Evolutionary conservation across 2,888 invertebrate genomes (phyloP).

Genomic region (Sepiola atlantica): DNA sequence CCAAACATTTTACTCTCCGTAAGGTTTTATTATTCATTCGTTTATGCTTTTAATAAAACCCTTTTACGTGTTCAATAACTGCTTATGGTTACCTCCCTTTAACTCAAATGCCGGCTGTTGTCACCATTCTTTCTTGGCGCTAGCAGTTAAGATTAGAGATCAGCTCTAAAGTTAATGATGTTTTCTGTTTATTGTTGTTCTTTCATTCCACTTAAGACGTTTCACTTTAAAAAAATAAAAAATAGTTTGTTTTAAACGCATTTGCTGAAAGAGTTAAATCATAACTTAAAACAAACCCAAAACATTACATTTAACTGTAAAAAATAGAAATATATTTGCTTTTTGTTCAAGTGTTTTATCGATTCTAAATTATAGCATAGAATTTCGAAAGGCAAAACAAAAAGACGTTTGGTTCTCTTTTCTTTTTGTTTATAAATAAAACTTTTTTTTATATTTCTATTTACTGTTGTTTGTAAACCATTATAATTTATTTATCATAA

Average conservation of each 20-base stretch:
- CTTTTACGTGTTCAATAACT: background rate
- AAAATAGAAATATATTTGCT: background rate
- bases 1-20: too few relatives aligned
- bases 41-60: background rate
- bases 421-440: background rate
- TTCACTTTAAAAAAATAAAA: background rate
- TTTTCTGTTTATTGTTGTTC: background rate
- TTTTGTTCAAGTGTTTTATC: background rate
- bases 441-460: background rate
- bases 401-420: background rate
- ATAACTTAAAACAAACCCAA: background rate
- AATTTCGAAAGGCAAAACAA: background rate
- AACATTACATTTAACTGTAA: too few relatives aligned
- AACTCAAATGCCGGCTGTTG: background rate
- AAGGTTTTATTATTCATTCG: background rate
- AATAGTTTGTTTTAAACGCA: background rate
- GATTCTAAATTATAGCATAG: background rate
- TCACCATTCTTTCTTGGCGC: background rate
- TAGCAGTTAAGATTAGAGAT: background rate
- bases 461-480: background rate
- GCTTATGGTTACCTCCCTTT: background rate
- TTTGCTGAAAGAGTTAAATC: background rate
- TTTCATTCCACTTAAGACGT: background rate
- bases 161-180: background rate
- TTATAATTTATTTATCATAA: background rate